phyloP scores from a whole-genome alignment of 1,140 invertebrate species.

The Lepidurus arcticus region DNA sequence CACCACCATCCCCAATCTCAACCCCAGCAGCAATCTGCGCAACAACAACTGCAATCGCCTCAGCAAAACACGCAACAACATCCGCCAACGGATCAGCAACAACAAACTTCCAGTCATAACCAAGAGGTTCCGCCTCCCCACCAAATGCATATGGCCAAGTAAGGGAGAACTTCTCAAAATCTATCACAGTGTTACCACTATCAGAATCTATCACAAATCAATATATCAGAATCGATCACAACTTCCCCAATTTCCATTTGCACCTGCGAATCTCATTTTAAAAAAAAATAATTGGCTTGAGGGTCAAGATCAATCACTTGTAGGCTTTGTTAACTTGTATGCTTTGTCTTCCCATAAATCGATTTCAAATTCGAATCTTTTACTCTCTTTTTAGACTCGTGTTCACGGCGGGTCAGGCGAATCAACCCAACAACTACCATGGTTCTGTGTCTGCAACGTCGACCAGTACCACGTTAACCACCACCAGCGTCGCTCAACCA shows the following conservation, averaged over 20 bases:
- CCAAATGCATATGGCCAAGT: slow-evolving; percentile 29
- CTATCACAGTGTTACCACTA: too few relatives aligned
- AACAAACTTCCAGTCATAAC: slow-evolving; percentile 37
- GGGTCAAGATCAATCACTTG: too few relatives aligned
- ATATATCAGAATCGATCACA: too few relatives aligned
- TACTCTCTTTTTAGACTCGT: neutral
- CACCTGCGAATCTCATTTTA: too few relatives aligned
- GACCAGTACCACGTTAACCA: slow-evolving; percentile 33
- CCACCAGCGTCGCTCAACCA: slow-evolving; percentile 45
- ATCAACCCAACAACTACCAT: neutral
- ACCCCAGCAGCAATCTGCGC: slow-evolving; percentile 33
- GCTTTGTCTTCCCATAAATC: neutral
- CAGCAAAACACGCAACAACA: slow-evolving; percentile 36
- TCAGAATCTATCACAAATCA: too few relatives aligned
- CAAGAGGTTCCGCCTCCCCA: slow-evolving; percentile 38
- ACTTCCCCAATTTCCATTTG: too few relatives aligned
- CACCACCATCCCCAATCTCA: slow-evolving; percentile 35
- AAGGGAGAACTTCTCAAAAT: neutral
- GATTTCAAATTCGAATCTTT: neutral
- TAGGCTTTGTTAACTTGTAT: too few relatives aligned
- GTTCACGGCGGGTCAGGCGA: neutral
- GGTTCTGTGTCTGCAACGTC: slow-evolving; percentile 5
- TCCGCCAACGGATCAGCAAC: slow-evolving; percentile 34
- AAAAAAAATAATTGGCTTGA: too few relatives aligned
- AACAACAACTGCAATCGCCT: slow-evolving; percentile 39